Percentiles rank a stretch among this genome's conserved stretches.
Conservation (phyloP, 2,113 vertebrate genomes). For the Charadrius vociferus region DNA sequence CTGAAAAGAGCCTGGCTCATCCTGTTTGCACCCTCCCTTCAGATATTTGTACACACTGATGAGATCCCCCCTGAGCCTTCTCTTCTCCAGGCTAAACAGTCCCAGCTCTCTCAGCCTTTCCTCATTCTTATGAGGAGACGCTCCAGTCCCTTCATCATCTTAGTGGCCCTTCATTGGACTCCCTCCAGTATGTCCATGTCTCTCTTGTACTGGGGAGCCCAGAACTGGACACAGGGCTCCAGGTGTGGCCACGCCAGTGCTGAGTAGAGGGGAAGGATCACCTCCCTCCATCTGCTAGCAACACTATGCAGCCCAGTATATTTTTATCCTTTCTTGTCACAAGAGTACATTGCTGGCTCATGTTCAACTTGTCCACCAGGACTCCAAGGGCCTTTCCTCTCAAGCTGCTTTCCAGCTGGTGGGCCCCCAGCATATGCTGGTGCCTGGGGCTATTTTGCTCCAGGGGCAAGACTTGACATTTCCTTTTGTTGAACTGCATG, state of each 20-base stretch:
- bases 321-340: background rate
- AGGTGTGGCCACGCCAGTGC: background rate
- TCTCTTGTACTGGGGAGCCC: background rate
- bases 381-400: background rate
- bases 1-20: background rate
- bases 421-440: background rate
- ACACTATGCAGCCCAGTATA: background rate
- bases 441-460: background rate
- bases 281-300: background rate
- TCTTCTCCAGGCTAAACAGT: background rate
- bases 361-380: background rate
- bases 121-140: background rate
- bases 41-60: background rate
- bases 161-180: background rate
- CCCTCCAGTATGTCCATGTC: background rate
- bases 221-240: background rate
- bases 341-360: background rate
- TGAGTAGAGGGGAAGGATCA: background rate
- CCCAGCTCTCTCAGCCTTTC: background rate
- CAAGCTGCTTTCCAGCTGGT: background rate
- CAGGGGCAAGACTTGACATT: background rate
- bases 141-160: background rate
- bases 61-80: background rate
- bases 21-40: background rate
- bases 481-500: background rate